A percentile compares a stretch with the other conserved stretches of the same genome.
phyloP scores from a whole-genome alignment of 2,113 vertebrate species.

The Melanerpes formicivorus region DNA sequence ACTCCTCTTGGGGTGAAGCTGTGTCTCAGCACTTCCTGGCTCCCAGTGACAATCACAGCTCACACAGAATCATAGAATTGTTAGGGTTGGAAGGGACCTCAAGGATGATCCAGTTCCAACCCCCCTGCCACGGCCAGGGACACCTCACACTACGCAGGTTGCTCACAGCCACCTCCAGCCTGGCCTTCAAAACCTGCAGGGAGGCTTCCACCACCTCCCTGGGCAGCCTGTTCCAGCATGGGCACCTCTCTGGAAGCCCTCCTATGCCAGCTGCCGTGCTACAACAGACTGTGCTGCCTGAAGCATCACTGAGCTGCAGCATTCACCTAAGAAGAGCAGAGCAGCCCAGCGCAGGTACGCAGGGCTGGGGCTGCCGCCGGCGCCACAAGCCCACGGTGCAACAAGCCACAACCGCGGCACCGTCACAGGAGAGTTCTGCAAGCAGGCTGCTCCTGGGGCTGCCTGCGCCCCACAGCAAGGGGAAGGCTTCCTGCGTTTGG shows the following conservation, averaged over 20 bases:
- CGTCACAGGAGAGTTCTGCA: accelerated
- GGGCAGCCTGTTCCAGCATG: too few relatives aligned
- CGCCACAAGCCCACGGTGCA: background rate
- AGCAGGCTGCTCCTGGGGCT: accelerated
- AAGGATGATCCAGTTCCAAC: too few relatives aligned
- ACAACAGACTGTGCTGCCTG: background rate
- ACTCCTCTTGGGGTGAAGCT: background rate
- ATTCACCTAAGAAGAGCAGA: background rate
- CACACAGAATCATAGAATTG: background rate
- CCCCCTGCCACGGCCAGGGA: too few relatives aligned
- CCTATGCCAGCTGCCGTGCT: background rate
- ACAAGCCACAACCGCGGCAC: accelerated
- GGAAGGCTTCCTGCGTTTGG: background rate
- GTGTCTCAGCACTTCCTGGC: background rate
- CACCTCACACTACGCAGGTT: too few relatives aligned
- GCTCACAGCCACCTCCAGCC: too few relatives aligned
- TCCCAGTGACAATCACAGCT: background rate
- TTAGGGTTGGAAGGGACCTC: too few relatives aligned
- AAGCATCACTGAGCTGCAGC: background rate
- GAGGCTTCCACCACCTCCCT: too few relatives aligned
- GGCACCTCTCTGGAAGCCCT: background rate
- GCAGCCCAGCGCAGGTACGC: accelerated
- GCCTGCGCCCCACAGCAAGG: accelerated
- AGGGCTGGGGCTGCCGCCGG: background rate
- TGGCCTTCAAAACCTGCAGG: too few relatives aligned